Evolutionary conservation across 2,888 invertebrate species (phyloP), one percentile per base, ranked within the genome.

Genomic region (Agrotis clavis): DNA sequence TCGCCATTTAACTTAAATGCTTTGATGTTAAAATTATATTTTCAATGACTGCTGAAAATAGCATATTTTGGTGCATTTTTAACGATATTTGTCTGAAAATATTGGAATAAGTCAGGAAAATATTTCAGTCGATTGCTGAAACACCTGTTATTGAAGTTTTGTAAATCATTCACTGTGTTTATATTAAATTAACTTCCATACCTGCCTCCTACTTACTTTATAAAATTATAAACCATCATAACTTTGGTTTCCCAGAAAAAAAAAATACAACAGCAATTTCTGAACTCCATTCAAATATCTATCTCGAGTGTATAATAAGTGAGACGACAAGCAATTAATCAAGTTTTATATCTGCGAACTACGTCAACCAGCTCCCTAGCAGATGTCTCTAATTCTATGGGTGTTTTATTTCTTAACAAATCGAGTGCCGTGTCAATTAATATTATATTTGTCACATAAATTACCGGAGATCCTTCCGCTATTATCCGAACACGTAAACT

Each of bases 391-490:
- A 91, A 93, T 92, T 87, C 87, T 82, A 87, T 91, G 93, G 93
- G 94, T 90, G 94, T 92, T 90, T 89, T 91, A 92, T 92, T 91
- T 91, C 89, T 83, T 65, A 80, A 83, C 86, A 82, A 79, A 91
- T 92, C 90, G 91, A 93, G 94, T 92, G 87, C 82, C 85, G 73
- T 93, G 92, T 92, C 95, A 92, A 95, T 95, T 94, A 94, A 94
- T 94, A 93, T 89, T 91, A 91, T 93, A 94, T 95, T 95, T 94
- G 94, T 95, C 94, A 93, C 93, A 94, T 95, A 92, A 94, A 94
- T 94, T 91, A 92, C 89, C 83, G 82, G 83, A 83, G 86, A 91
- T 91, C 89, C 92, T 93, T 93, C 93, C 92, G 90, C 83, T 79
- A 80, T 86, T 86, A 80, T 83, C 74, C 72, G 62, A 74, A 88